phyloP scores from a whole-genome alignment of 2,113 vertebrate genomes.

The Pipra filicauda region DNA sequence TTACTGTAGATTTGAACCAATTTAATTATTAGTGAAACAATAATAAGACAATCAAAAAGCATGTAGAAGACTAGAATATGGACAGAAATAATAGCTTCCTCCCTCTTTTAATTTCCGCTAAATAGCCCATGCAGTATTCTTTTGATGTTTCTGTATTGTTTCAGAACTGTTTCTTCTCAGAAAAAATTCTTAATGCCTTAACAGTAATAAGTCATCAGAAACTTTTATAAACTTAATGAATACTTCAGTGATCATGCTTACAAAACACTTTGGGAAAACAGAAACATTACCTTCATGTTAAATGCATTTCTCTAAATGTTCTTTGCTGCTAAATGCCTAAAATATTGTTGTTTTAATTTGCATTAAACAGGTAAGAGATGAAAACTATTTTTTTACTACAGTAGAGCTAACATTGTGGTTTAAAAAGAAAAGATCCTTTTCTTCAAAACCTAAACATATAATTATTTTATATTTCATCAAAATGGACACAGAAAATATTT shows the following conservation, averaged over 20 bases:
- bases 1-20: not conserved
- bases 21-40: not conserved
- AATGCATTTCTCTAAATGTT: not conserved
- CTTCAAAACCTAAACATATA: not conserved
- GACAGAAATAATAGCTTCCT: not conserved
- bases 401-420: not conserved
- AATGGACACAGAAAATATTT: not conserved
- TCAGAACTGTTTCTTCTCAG: conserved; percentile 1
- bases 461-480: not conserved
- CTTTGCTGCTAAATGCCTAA: not conserved
- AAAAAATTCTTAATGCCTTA: conserved; percentile 48
- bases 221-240: conserved; percentile 50
- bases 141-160: not conserved
- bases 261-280: not conserved
- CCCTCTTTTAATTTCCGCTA: conserved; percentile 16
- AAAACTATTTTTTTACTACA: not conserved
- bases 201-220: conserved; percentile 31
- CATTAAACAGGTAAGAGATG: not conserved
- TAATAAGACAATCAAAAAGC: not conserved
- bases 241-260: not conserved
- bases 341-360: not conserved
- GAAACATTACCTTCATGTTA: not conserved
- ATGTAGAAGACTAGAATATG: not conserved
- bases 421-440: not conserved
- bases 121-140: not conserved